Evolutionary conservation across 1,140 invertebrate genomes (phyloP).

Genomic region (Lordiphosa stackelbergi): DNA sequence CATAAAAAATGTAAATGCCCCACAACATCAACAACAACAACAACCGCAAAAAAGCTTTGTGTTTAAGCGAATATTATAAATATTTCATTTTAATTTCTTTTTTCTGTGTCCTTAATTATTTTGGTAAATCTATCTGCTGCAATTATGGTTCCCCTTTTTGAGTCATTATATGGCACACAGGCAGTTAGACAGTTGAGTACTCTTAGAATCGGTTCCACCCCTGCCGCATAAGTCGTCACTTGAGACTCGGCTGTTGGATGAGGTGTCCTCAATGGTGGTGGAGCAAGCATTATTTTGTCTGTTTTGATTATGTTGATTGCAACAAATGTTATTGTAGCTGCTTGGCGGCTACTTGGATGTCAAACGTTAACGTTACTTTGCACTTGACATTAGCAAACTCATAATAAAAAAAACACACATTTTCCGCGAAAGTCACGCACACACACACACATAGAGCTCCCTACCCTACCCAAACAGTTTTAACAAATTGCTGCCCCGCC

Average conservation of each 20-base stretch:
- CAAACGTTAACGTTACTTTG: conserved; percentile 63
- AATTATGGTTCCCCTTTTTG: not conserved
- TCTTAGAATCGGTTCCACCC: not conserved
- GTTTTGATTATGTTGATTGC: conserved; percentile 73
- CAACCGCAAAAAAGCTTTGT: too few relatives aligned
- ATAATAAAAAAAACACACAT: conserved; percentile 55
- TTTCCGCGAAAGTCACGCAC: conserved; percentile 54
- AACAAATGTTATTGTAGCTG: conserved; percentile 49
- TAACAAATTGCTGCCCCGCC: conserved; percentile 56
- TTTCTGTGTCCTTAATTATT: not conserved
- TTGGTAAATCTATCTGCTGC: not conserved
- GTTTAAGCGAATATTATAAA: too few relatives aligned
- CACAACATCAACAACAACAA: too few relatives aligned
- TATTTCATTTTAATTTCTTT: too few relatives aligned
- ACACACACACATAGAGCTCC: conserved; percentile 24
- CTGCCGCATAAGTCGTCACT: not conserved
- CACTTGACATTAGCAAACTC: conserved; percentile 73
- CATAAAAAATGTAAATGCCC: too few relatives aligned
- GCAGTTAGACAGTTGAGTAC: conserved; percentile 1
- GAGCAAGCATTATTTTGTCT: conserved; percentile 35
- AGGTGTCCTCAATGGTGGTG: conserved; percentile 35
- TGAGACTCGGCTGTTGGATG: conserved; percentile 1
- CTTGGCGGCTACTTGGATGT: conserved; percentile 33
- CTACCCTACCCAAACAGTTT: conserved; percentile 12
- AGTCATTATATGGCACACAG: conserved; percentile 2